phyloP scores from a whole-genome alignment of 2,888 invertebrate genomes.

The Morpho helenor region DNA sequence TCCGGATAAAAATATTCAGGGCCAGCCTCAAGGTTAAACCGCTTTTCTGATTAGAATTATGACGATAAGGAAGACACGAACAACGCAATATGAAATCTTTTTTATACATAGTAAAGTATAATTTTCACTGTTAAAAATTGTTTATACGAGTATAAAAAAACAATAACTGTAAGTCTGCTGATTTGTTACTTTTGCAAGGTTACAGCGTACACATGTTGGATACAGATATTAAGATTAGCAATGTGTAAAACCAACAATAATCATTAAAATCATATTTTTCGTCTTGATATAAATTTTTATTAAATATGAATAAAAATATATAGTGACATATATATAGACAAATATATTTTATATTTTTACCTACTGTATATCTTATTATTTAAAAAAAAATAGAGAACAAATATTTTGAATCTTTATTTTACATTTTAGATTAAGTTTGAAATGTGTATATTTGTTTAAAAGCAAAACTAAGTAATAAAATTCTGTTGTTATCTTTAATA shows the following conservation, averaged over 20 bases:
- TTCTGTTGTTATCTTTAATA: no score
- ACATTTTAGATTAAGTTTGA: no score
- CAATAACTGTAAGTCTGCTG: slow-evolving; percentile 66
- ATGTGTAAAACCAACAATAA: neutral
- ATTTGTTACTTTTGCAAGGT: slow-evolving; percentile 66
- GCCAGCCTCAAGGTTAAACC: slow-evolving; percentile 73
- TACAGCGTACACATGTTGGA: slow-evolving; percentile 42
- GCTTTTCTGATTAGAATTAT: slow-evolving; percentile 72
- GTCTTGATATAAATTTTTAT: no score
- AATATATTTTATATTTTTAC: no score
- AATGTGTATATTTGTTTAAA: no score
- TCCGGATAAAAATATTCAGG: slow-evolving; percentile 76
- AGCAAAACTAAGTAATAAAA: no score
- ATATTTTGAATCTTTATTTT: no score
- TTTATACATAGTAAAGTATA: slow-evolving; percentile 38
- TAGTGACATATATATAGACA: no score
- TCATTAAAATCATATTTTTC: no score
- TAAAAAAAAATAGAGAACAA: no score
- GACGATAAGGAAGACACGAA: slow-evolving; percentile 54
- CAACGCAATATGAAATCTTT: slow-evolving; percentile 45
- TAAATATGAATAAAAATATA: no score
- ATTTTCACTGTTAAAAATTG: slow-evolving; percentile 35
- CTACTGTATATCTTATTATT: no score
- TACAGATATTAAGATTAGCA: slow-evolving; percentile 26
- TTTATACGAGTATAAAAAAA: slow-evolving; percentile 44